Conservation (phyloP, 1,140 invertebrate species). For the Drosophila santomea region DNA sequence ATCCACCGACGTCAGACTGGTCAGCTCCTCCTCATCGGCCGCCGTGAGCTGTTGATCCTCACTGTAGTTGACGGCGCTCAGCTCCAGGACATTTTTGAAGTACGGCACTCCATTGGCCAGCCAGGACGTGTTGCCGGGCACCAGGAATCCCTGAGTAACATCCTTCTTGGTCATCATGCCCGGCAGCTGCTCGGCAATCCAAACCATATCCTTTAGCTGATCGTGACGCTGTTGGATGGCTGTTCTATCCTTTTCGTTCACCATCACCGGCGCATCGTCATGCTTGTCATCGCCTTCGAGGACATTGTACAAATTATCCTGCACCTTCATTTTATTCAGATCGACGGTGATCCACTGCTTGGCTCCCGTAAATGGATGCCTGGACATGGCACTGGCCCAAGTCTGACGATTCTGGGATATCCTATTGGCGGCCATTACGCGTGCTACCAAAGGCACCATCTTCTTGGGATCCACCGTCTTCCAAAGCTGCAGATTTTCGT, state of each 20-base stretch:
- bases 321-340: conserved; percentile 86
- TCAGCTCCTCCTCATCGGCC: conserved; percentile 69
- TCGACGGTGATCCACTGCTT: conserved; percentile 96
- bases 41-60: conserved; percentile 86
- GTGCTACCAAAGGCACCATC: conserved; percentile 90
- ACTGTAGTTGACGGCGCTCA: conserved; percentile 81
- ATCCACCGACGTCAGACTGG: conserved; percentile 72
- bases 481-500: conserved; percentile 86
- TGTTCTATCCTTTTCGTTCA: conserved; percentile 78
- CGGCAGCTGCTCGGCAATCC: conserved; percentile 94
- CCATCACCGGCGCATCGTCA: conserved; percentile 86
- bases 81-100: conserved; percentile 86
- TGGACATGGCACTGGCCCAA: conserved; percentile 89
- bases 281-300: conserved; percentile 69
- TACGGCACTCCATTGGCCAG: conserved; percentile 92
- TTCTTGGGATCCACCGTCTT: conserved; percentile 86
- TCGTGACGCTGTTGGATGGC: conserved; percentile 78
- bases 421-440: conserved; percentile 94
- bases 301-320: conserved; percentile 60
- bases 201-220: conserved; percentile 87
- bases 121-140: conserved; percentile 89
- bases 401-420: conserved; percentile 89
- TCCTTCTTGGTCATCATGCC: conserved; percentile 88
- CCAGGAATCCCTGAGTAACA: conserved; percentile 88
- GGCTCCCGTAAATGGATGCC: conserved; percentile 93